Conservation (phyloP, 2,888 invertebrate species). For the Pediacus dermestoides region DNA sequence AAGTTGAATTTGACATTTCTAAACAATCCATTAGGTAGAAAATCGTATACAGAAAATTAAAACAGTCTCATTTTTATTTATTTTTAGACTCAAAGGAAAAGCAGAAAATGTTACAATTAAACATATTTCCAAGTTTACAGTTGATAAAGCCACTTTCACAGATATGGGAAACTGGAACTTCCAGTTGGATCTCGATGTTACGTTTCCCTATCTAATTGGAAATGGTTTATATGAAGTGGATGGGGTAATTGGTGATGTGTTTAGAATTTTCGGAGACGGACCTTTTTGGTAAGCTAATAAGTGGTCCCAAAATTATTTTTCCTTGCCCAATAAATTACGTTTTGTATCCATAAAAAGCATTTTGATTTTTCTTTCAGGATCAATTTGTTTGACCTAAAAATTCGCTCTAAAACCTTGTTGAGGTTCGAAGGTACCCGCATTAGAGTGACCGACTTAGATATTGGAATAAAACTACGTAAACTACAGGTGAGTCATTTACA, state of each 20-base stretch:
- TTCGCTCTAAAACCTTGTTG: slow-evolving; percentile 40
- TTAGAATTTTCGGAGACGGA: slow-evolving; percentile 44
- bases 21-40: slow-evolving; percentile 44
- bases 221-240: slow-evolving; percentile 45
- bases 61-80: background rate
- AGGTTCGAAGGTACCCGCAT: slow-evolving; percentile 34
- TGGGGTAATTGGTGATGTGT: slow-evolving; percentile 43
- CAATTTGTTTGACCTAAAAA: slow-evolving; percentile 40
- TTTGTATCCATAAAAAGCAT: too few species aligned
- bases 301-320: too few species aligned
- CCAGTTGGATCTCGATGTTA: slow-evolving; percentile 43
- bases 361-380: slow-evolving; percentile 34
- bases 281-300: slow-evolving; percentile 43
- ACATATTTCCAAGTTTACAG: slow-evolving; percentile 45
- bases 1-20: slow-evolving; percentile 45
- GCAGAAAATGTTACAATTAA: slow-evolving; percentile 43
- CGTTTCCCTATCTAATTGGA: slow-evolving; percentile 44
- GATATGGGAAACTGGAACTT: slow-evolving; percentile 38
- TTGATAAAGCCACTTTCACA: slow-evolving; percentile 43
- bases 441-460: slow-evolving; percentile 35
- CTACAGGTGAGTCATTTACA: slow-evolving; percentile 37
- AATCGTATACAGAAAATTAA: slow-evolving; percentile 8
- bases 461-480: slow-evolving; percentile 41
- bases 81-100: slow-evolving; percentile 42
- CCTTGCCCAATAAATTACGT: too few species aligned